Conservation (phyloP, 1,140 invertebrate genomes). For the Drosophila nebulosa region DNA sequence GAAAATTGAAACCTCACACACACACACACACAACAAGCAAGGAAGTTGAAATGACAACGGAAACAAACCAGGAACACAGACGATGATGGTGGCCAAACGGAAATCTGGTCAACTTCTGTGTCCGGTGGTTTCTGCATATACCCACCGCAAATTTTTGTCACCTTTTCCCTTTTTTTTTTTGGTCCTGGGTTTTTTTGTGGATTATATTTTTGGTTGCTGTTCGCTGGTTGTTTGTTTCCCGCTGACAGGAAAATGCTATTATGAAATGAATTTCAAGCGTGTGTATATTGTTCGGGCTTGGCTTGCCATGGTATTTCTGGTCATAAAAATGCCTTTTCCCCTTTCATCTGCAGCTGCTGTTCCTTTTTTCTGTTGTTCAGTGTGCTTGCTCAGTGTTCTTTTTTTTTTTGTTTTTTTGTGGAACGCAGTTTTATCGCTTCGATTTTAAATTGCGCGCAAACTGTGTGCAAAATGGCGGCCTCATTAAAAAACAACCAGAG, state of each 20-base stretch:
- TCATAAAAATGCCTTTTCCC: slow-evolving; percentile 28
- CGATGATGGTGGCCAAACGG: background rate
- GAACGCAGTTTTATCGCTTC: slow-evolving; percentile 14
- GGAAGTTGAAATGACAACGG: slow-evolving; percentile 11
- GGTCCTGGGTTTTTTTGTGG: background rate
- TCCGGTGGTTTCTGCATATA: background rate
- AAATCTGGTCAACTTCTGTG: background rate
- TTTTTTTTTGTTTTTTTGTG: slow-evolving; percentile 5
- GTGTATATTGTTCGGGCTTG: background rate
- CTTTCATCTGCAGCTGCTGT: background rate
- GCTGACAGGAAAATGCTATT: slow-evolving; percentile 11
- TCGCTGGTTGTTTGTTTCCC: slow-evolving; percentile 8
- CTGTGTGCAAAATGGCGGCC: slow-evolving; percentile 6
- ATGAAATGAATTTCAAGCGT: slow-evolving; percentile 9
- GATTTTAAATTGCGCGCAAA: slow-evolving; percentile 19
- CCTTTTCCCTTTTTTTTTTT: background rate
- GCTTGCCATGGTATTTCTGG: slow-evolving; percentile 13
- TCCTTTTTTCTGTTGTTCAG: background rate
- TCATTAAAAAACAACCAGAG: slow-evolving; percentile 1
- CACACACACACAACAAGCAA: background rate
- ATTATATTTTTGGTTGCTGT: background rate
- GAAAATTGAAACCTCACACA: background rate
- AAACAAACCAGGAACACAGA: background rate
- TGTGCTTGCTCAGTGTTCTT: background rate
- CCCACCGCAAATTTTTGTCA: background rate